A percentile compares a stretch with the other conserved stretches of the same genome.
Evolutionary conservation across 2,113 vertebrate species (phyloP).

Genomic region (Hypanus sabinus): DNA sequence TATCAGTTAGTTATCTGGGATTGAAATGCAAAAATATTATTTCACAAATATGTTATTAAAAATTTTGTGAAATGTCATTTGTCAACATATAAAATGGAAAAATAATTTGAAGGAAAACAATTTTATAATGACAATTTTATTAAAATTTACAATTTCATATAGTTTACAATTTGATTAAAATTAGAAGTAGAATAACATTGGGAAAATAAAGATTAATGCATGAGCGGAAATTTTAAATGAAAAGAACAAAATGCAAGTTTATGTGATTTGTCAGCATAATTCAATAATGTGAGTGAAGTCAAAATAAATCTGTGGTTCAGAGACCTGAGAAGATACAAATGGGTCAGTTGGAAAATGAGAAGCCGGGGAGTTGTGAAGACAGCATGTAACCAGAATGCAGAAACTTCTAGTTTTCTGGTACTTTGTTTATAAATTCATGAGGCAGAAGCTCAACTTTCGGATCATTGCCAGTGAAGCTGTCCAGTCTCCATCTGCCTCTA

Average conservation of each 20-base stretch:
- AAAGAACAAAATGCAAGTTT: not conserved
- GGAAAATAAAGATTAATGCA: not conserved
- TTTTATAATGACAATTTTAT: not conserved
- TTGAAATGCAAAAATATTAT: not conserved
- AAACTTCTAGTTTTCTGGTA: not conserved
- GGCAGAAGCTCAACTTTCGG: not conserved
- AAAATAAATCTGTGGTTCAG: not conserved
- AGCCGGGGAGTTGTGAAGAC: not conserved
- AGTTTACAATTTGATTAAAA: not conserved
- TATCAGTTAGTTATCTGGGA: not conserved
- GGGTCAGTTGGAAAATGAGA: not conserved
- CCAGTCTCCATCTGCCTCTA: not conserved
- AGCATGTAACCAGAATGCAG: not conserved
- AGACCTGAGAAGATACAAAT: not conserved
- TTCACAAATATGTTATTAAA: not conserved
- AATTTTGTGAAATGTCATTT: not conserved
- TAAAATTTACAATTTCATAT: no score
- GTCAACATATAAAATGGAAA: not conserved
- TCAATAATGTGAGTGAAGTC: not conserved
- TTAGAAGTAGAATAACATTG: not conserved
- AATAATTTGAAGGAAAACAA: not conserved
- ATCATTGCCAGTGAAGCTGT: not conserved
- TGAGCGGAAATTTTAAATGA: not conserved
- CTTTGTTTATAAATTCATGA: constrained; percentile 1
- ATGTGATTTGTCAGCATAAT: not conserved